Base-by-base conservation (phyloP, 92 coral and sea anemone species). In the Ricordea florida region DNA sequence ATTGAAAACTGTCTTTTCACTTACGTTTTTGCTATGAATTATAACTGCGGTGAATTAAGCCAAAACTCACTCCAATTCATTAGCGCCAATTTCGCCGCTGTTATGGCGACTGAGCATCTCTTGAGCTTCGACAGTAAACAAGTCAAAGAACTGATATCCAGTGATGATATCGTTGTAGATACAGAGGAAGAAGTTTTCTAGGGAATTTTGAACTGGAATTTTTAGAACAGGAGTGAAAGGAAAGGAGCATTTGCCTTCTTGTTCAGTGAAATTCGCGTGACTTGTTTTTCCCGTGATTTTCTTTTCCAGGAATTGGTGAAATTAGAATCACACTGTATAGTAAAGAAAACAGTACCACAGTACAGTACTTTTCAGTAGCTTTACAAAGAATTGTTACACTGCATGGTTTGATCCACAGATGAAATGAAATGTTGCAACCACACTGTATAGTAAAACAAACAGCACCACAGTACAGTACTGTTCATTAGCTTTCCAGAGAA, bases 141-240 rank as follows among this genome's bases (percentile, higher is more conserved):
- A 10, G 50, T 78, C 13, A 7, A 28, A 33, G 76, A 78, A 38
- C 44, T 66, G 28, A 69, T 78, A 7, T 66, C 84, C 1, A 66
- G 58, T 14, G 77, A 78, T 38, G 69, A 66, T 50, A 15, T 78
- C 15, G 64, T 44, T 18, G 23, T 78, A 3, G 35, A 18, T 56
- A 44, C 76, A 0, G 84, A 78, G 66, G 77, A 78, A 56, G 84
- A 78, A 43, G 76, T 78, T 34, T 78, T 64, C 16, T 43, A 66
- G 20, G 84, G 84, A 34, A 78, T 78, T 15, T 30, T 78, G 17
- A 37, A 50, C 8, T 78, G 76, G 76, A 69, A 41, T 25, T 41
- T 29, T 43, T 60, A 78, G 37, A 57, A 55, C 27, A 53, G 31
- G 14, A 48, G 27, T 11, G 51, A 66, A 11, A 43, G 76, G 18